Evolutionary conservation across 92 coral and sea anemone species (phyloP), one percentile per base, ranked within the genome.

Genomic region (Palythoa heliodiscus): DNA sequence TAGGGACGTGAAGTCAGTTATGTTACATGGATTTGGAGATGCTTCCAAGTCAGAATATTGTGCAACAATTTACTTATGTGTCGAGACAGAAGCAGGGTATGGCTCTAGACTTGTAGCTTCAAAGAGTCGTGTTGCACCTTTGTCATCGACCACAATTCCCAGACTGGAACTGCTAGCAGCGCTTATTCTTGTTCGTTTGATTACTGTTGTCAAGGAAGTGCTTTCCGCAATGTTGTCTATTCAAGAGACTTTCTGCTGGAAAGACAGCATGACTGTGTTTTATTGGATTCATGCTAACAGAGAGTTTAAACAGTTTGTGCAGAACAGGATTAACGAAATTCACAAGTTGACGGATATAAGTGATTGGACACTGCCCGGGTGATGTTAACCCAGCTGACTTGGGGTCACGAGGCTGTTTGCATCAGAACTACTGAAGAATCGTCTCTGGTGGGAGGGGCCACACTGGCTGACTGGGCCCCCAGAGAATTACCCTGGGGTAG

Each of bases 131-230:
- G 88, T 92, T 35, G 71, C 88, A 35, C 87, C 92, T 3, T 57
- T 85, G 7, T 37, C 87, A 48, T 79, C 77, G 4, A 87, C 73
- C 15, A 77, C 87, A 1, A 89, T 92, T 48, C 92, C 92, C 4
- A 77, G 90, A 77, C 72, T 91, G 58, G 90, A 89, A 52, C 84
- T 89, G 68, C 50, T 92, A 9, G 89, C 92, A 58, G 92, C 89
- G 1, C 77, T 87, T 1, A 89, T 89, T 39, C 82, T 83, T 38
- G 67, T 86, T 24, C 82, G 86, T 60, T 54, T 87, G 7, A 55
- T 90, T 71, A 75, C 86, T 5, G n/a, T 84, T 20, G 83, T 83
- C 39, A 88, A 35, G 81, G 83, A 75, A 35, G 82, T 83, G 17
- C 82, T 86, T 16, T 25, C 1, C 24, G 14, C 74, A 13, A 67